Evolutionary conservation across 1,140 invertebrate species (phyloP), one percentile per base, ranked within the genome.

Genomic region (Drosophila willistoni): DNA sequence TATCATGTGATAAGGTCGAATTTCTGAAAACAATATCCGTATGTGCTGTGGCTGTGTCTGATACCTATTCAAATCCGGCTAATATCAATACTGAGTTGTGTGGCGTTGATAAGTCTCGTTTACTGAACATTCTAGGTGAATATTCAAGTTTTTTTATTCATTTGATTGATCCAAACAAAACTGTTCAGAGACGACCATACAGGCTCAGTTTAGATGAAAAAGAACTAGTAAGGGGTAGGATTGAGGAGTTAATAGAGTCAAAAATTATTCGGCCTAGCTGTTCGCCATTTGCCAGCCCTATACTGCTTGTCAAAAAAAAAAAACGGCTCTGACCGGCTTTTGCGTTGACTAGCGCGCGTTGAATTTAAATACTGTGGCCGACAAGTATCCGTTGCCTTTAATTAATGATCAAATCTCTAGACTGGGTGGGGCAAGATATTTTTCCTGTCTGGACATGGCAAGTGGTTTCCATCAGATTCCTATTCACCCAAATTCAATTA

Each of bases 231-330:
- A 36, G 34, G 34, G 34, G 34, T 36, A 36, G 34, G 7, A 36
- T 36, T 36, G 10, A 10, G 7, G 34, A 36, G 34, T 34, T 34
- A 34, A 34, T 36, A 36, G 34, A 10, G 9, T 36, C 9, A 36
- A 36, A 36, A 36, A 36, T 10, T 36, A 36, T 36, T 36, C 34
- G 34, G 34, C 34, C 9, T 36, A 36, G 9, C 13, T 42, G 39
- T 13, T 51, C 25, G 36, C 17, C 41, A 62, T 62, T 33, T 36
- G 34, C 34, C n/a, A 55, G 66, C n/a, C 44, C 66, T 54, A 61
- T 55, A 39, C 34, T 68, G 14, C 39, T 68, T 19, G 66, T 62
- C 17, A 63, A 68, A 55, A 62, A 63, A 63, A 42, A 60, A 60
- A 10, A 68, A 60, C 13, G 56, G 56, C 12, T 60, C 41, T n/a